Conservation (phyloP, 2,797 vertebrate species). For the Cynodonichthys magdalenae region DNA sequence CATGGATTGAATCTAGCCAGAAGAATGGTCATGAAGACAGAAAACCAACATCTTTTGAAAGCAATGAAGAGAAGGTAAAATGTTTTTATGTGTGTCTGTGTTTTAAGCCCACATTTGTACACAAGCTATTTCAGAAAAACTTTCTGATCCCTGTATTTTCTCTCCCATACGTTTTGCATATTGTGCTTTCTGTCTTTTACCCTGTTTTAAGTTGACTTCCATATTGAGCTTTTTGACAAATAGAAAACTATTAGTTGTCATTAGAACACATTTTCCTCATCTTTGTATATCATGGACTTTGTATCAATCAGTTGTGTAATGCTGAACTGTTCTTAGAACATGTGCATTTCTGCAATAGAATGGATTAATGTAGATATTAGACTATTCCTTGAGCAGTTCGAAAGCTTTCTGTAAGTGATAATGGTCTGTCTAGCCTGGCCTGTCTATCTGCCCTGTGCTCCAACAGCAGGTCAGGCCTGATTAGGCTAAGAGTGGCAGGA, state of each 20-base stretch:
- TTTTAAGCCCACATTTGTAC: not conserved
- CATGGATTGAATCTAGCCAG: conserved; percentile 72
- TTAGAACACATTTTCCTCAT: conserved; percentile 16
- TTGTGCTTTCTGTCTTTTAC: not conserved
- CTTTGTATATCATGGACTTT: conserved; percentile 21
- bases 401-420: conserved; percentile 67
- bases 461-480: conserved; percentile 79
- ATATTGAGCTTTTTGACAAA: conserved; percentile 6
- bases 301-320: conserved; percentile 60
- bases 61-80: conserved; percentile 70
- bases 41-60: conserved; percentile 56
- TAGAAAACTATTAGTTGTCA: conserved; percentile 4
- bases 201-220: not conserved
- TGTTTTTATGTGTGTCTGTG: not conserved
- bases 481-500: conserved; percentile 82
- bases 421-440: conserved; percentile 59
- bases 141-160: not conserved
- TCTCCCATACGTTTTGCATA: not conserved
- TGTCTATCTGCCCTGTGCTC: conserved; percentile 59
- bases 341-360: conserved; percentile 51
- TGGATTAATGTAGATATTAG: conserved; percentile 47
- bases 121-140: not conserved
- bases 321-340: conserved; percentile 67
- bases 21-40: conserved; percentile 45
- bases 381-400: conserved; percentile 41